phyloP scores from a whole-genome alignment of 2,888 invertebrate genomes.

The Bedellia somnulentella region DNA sequence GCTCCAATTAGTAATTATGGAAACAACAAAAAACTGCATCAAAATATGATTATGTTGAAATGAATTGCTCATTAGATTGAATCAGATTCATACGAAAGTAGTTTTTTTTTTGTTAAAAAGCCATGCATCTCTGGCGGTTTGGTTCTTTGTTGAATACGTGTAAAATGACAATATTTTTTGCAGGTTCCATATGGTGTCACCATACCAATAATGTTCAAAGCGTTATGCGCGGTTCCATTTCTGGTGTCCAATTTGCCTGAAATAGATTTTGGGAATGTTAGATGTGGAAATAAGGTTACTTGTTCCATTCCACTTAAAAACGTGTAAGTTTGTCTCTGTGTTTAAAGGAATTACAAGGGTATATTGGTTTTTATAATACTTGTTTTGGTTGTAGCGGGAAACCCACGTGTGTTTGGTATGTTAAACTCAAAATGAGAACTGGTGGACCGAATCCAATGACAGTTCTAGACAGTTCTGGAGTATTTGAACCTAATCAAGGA shows the following conservation, averaged over 20 bases:
- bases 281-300: conserved; percentile 61
- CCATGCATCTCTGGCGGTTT: too few species aligned
- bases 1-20: too few species aligned
- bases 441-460: conserved; percentile 28
- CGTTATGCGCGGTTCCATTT: conserved; percentile 61
- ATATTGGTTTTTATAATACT: too few species aligned
- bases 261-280: conserved; percentile 59
- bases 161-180: too few species aligned
- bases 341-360: too few species aligned
- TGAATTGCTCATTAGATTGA: too few species aligned
- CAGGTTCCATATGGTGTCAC: conserved; percentile 61
- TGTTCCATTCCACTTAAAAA: conserved; percentile 58
- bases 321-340: conserved; percentile 35
- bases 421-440: conserved; percentile 29
- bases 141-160: too few species aligned
- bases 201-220: conserved; percentile 60
- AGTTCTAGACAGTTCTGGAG: conserved; percentile 39
- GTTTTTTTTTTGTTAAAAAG: too few species aligned
- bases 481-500: conserved; percentile 47
- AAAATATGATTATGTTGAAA: too few species aligned
- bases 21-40: too few species aligned
- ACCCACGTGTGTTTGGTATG: conserved; percentile 59
- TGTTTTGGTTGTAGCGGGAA: conserved; percentile 39
- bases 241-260: conserved; percentile 34
- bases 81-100: too few species aligned